Conservation (phyloP, 2,797 vertebrate genomes). For the Oreochromis mossambicus region DNA sequence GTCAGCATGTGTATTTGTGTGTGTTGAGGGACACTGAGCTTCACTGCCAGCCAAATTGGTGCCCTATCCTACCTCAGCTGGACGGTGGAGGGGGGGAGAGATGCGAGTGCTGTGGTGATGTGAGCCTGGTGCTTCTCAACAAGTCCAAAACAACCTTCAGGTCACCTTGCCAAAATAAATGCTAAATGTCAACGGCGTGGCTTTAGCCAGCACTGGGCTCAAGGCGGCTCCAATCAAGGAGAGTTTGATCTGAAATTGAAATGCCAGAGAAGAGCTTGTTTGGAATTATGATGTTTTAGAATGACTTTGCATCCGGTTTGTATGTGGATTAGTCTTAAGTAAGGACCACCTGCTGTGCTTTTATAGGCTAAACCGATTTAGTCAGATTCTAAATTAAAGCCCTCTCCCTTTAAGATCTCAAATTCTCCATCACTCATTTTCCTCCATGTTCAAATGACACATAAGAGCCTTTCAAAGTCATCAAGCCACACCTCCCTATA, state of each 20-base stretch:
- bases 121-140: conserved; percentile 51
- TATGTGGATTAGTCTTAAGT: conserved; percentile 51
- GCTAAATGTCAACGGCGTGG: conserved; percentile 67
- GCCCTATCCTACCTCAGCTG: conserved; percentile 64
- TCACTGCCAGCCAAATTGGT: conserved; percentile 51
- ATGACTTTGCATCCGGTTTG: conserved; percentile 58
- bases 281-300: conserved; percentile 54
- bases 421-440: conserved; percentile 10
- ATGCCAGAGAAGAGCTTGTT: conserved; percentile 37
- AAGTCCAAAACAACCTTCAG: conserved; percentile 68
- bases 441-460: conserved; percentile 24
- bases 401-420: conserved; percentile 37
- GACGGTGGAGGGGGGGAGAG: neutral
- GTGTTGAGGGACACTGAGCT: conserved; percentile 28
- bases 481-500: conserved; percentile 41
- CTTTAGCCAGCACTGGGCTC: conserved; percentile 38
- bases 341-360: conserved; percentile 58
- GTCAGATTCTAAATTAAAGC: conserved; percentile 9
- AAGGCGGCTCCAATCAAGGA: conserved; percentile 41
- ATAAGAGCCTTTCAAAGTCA: conserved; percentile 50
- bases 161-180: conserved; percentile 73
- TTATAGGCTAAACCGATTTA: neutral
- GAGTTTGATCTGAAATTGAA: conserved; percentile 53
- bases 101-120: neutral
- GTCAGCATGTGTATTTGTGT: conserved; percentile 19